phyloP scores from a whole-genome alignment of 2,797 vertebrate genomes.

The Corythornis leucogaster region DNA sequence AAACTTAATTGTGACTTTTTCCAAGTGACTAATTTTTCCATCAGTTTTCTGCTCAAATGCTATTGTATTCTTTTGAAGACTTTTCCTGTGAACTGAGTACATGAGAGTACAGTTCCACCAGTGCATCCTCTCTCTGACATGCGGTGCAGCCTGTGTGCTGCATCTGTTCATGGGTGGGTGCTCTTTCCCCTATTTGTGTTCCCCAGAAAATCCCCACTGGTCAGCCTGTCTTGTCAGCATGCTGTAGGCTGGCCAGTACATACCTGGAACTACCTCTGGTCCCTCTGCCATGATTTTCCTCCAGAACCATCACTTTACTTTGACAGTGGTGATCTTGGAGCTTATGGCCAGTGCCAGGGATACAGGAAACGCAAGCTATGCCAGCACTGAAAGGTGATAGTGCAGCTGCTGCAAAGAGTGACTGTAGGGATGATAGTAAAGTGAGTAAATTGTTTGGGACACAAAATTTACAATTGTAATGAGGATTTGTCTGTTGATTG shows the following conservation, averaged over 20 bases:
- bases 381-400: not conserved
- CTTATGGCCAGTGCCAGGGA: not conserved
- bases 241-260: not conserved
- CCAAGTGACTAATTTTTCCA: not conserved
- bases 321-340: not conserved
- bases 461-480: slow-evolving; percentile 63
- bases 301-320: slow-evolving; percentile 19
- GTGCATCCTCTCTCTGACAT: not conserved
- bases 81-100: not conserved
- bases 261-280: not conserved
- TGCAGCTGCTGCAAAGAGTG: slow-evolving; percentile 44
- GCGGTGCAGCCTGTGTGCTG: fast-evolving
- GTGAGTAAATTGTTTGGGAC: slow-evolving; percentile 38
- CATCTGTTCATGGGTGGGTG: not conserved
- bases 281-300: not conserved
- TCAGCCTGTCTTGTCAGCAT: not conserved
- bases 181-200: not conserved
- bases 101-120: not conserved
- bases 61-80: not conserved
- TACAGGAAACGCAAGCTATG: not conserved
- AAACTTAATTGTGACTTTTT: not conserved
- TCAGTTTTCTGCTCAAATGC: not conserved
- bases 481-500: slow-evolving; percentile 60
- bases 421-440: not conserved
- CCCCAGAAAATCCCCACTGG: not conserved